Conservation (phyloP, 2,797 vertebrate genomes). For the Stomatorhinus walkeri region DNA sequence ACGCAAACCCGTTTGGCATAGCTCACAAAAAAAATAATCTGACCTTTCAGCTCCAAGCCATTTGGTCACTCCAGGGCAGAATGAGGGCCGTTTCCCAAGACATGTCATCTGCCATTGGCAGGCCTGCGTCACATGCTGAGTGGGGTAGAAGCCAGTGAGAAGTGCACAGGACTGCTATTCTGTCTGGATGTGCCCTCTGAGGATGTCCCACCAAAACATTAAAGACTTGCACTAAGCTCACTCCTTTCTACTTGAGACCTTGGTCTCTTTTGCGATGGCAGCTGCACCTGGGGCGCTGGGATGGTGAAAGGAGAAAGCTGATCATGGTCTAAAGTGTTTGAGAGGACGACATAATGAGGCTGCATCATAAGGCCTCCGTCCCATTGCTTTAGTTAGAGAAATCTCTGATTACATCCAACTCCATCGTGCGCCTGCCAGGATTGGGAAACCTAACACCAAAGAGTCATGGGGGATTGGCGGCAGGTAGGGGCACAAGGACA, state of each 20-base stretch:
- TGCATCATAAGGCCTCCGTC: neutral
- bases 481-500: neutral
- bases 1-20: neutral
- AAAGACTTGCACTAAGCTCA: neutral
- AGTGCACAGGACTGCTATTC: neutral
- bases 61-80: neutral
- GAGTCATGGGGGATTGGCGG: neutral
- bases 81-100: neutral
- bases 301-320: neutral
- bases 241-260: slow-evolving; percentile 5
- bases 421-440: neutral
- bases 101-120: neutral
- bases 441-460: slow-evolving; percentile 12
- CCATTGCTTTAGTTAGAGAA: neutral
- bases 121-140: neutral
- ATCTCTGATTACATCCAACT: slow-evolving; percentile 14
- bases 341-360: neutral
- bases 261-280: neutral
- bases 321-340: neutral
- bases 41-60: neutral
- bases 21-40: neutral
- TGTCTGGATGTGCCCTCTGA: neutral
- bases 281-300: neutral
- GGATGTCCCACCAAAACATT: neutral
- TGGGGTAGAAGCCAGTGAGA: neutral